Evolutionary conservation across 2,888 invertebrate species (phyloP), one percentile per base, ranked within the genome.

Genomic region (Pseudoips prasinana): DNA sequence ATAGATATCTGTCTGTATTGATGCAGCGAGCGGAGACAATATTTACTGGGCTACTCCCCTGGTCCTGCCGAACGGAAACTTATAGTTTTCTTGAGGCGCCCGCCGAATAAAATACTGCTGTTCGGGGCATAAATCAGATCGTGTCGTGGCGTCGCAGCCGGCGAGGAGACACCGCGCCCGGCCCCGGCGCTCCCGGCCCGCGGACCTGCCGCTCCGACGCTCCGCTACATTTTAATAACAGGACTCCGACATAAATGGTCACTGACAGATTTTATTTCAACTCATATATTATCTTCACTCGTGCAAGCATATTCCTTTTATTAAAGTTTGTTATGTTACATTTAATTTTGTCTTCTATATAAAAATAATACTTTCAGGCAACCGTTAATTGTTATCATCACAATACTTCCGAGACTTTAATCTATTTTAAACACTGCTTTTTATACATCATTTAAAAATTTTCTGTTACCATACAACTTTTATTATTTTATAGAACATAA

Each of bases 61-160:
- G 78, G 80, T 74, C 80, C 77, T 82, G 77, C 80, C 85, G 77
- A 86, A 84, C 86, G 85, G 84, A 86, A 87, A 87, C 87, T 88
- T 88, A 87, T 87, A 88, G 88, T 82, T 85, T 84, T 79, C 78
- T 87, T 88, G 86, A 87, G 87, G 85, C 87, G 85, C 85, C 85
- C 83, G 80, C 65, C 77, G 86, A 79, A 88, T 88, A 87, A 87
- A 87, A 88, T 88, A 88, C 84, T 82, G 84, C 83, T 82, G 85
- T 73, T 69, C 66, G 66, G 76, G 69, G 65, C 76, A 87, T 88
- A 88, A 88, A 88, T 88, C 88, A 88, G 83, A 72, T 73, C 64
- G 75, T 67, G 77, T 74, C 82, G 73, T 70, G 71, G 76, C 57
- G 73, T 72, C 71, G 65, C 60, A 66, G 80, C 59, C 78, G 75